Evolutionary conservation across 2,113 vertebrate genomes (phyloP), one percentile per base, ranked within the genome.

Genomic region (Oncorhynchus kisutch): DNA sequence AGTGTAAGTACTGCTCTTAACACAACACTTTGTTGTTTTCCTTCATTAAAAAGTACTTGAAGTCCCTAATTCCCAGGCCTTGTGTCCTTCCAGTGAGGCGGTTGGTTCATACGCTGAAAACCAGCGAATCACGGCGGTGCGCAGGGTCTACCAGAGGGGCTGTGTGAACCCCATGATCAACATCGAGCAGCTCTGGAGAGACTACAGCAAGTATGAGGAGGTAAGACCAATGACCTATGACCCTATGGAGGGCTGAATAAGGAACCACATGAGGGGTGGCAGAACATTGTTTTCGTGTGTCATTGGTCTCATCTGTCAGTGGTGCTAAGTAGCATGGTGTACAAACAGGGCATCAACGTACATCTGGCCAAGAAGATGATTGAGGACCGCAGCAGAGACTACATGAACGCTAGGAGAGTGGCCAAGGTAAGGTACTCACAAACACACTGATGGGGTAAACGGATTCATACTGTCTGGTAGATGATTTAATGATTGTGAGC

Each of bases 151-250:
- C 92, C 98, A 99, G 87, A 94, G 98, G 85, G 98, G 98, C 72
- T 99, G 98, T 66, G 98, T 99, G 84, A 99, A 99, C 90, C 98
- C 98, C 77, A 99, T 99, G 98, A 99, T 99, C 87, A 99, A 99
- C 89, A 99, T 99, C 60, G 98, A 99, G 79, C 98, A 99, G 82
- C 96, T 99, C 57, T 99, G 98, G 98, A 95, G 98, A 90, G 98
- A 99, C 92, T 99, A 99, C 92, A 99, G 96, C 92, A 99, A 99
- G 87, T 99, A 99, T n/a, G 98, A 99, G 90, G 98, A 99, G 96
- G 98, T 95, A 92, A 95, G 80, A 25, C 22, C 25, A 24, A 25
- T 25, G 25, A n/a, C 65, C 25, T 22, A 2, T 62, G 59, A 62
- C 59, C 9, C 6, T 24, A 62, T 62, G 59, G 16, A 22, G 8